Evolutionary conservation across 1,140 invertebrate genomes (phyloP), one percentile per base, ranked within the genome.

Genomic region (Drosophila tristis): DNA sequence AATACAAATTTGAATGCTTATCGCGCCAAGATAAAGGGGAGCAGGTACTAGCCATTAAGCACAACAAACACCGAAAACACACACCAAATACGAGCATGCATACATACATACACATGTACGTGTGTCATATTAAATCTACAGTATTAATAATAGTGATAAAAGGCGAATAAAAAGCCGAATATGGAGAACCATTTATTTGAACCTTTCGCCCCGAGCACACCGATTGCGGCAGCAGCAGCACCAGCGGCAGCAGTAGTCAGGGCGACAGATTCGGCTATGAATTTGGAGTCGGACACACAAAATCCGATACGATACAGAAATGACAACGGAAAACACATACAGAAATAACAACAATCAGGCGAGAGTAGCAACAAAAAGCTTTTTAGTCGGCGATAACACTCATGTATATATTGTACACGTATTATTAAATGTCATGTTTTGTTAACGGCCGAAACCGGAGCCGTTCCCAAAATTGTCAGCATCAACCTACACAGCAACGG

Each of bases 371-470:
- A 85, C 82, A 85, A 81, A 86, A 87, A 86, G 81, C 81, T 86
- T 86, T 86, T 86, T 86, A 86, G 81, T 87, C 82, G 81, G 82
- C 81, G 81, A 86, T 86, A 86, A 86, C 81, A 86, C 81, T 86
- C 78, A 75, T 86, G 81, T 74, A 80, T 85, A 74, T 66, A 85
- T 85, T 87, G 81, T 87, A 81, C 74, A 85, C 82, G 81, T 86
- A 86, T 86, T 86, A 86, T 86, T 86, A 86, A 86, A 86, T 86
- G 81, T 80, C 81, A 86, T 86, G 81, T 86, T 86, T 86, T 86
- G 81, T 86, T 87, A 86, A 86, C 81, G 82, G 81, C 82, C 82
- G 58, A 74, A 78, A 85, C 68, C 68, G 64, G 54, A 66, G 56
- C 81, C 82, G 81, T 86, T 86, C 82, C 81, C 81, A 87, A 86